Evolutionary conservation across 1,140 invertebrate species (phyloP), one percentile per base, ranked within the genome.

Genomic region (Charaxes varanes): DNA sequence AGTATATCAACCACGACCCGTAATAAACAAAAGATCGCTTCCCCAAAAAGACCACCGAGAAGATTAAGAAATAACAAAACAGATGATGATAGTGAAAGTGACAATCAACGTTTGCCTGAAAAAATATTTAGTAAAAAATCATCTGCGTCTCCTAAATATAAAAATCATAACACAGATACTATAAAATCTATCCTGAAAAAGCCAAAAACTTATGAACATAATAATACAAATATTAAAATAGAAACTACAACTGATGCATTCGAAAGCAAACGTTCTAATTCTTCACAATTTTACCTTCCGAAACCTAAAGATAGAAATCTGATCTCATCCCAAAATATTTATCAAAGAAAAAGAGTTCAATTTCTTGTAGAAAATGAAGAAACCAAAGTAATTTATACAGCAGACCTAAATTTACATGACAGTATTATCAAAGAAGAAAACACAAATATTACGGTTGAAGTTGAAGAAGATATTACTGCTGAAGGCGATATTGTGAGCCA

Each of bases 101-200:
- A 83, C 42, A 83, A 74, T 53, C 78, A 78, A 54, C 56, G 67
- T 23, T 26, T 72, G 28, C 55, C 67, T 19, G 77, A 80, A 19
- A 71, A 47, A 57, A 61, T 26, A 46, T 63, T 61, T 38, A 63
- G 33, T 28, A 64, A 65, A 59, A 82, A 74, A 67, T 13, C 45
- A 31, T 42, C 40, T 37, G 10, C 56, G 71, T 6, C 32, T 36
- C 38, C 51, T 7, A 80, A 70, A 58, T 57, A 67, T 22, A 83
- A 76, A 55, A 76, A 66, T 44, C 63, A 55, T 35, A 74, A 69
- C 37, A 63, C 50, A 17, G 79, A 83, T 52, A 67, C 72, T 0
- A 85, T 85, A 60, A 92, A 91, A 73, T 91, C 90, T 11, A 91
- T 91, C 53, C 68, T 91, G 43, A 91, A 91, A 68, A 90, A 91